Base-by-base conservation (phyloP, 2,888 invertebrate genomes). In the Spodoptera picta region DNA sequence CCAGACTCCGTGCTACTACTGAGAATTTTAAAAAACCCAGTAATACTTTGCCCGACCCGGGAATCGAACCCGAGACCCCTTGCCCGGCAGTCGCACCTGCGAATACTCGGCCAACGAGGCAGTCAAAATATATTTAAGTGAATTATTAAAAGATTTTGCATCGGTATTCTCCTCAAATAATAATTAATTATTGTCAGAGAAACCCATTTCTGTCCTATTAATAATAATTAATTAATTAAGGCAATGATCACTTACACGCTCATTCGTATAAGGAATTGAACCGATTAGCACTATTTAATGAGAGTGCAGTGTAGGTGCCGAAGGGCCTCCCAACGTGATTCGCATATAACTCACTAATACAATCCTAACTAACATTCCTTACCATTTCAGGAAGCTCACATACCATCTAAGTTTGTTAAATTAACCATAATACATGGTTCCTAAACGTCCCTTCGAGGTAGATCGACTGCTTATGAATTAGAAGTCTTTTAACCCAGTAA, bases 401-500 rank as follows among this genome's bases (percentile, higher is more conserved):
- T 65, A 54, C 56, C 51, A 45, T 49, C 47, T 59, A 45, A 53
- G 45, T 66, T 52, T 23, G 54, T 59, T 24, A 73, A 68, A 73
- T 73, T 60, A 60, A 47, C 60, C 43, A 53, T 73, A 72, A 69
- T 72, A 60, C 45, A 47, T 67, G 46, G 65, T 65, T 73, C 56
- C 67, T 70, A 77, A 75, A 79, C 77, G 81, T 81, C 77, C 80
- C 75, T 72, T 52, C 65, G 42, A 65, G 73, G 69, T 46, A 61
- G 11, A 51, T 51, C 46, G 27, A 63, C 49, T 54, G 71, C 78
- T 74, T 75, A 77, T 70, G 72, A 83, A 83, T 80, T 80, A 85
- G 55, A 79, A 82, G 82, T 73, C 76, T 83, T 82, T 85, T 74
- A 82, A 83, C 83, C 83, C 77, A 82, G 77, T 82, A 83, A 86